These are phyloP conservation scores for Drosophila eohydei DNA, from an alignment of 2,888 invertebrate genomes.

Conservation along the genomic window DNA sequence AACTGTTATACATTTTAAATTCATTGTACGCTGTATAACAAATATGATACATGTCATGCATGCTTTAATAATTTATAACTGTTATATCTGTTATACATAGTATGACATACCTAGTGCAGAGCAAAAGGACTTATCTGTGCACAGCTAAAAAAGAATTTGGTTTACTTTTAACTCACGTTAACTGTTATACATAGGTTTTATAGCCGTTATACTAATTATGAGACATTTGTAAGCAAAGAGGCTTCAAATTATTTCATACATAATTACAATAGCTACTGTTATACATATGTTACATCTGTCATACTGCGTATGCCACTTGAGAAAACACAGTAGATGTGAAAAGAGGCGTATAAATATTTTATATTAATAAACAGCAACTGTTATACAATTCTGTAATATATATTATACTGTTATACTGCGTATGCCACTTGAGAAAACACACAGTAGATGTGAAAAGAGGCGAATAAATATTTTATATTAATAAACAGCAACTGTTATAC, in stretches of 20 bases:
- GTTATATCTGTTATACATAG: neutral
- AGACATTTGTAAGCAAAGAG: neutral
- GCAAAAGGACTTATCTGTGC: neutral
- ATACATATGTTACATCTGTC: slow-evolving; percentile 9
- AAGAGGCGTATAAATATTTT: neutral
- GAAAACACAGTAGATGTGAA: neutral
- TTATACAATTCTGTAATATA: too few relatives aligned
- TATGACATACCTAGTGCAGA: neutral
- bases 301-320: neutral
- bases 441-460: neutral
- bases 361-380: neutral
- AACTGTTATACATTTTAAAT: neutral
- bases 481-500: neutral
- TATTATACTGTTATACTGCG: neutral
- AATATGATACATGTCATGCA: neutral
- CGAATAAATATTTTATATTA: neutral
- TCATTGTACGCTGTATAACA: neutral
- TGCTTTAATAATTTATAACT: neutral
- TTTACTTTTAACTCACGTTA: too few relatives aligned
- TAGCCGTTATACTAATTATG: neutral
- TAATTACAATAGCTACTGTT: slow-evolving; percentile 1
- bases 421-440: neutral
- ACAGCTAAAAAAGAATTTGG: too few relatives aligned
- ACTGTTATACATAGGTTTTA: neutral
- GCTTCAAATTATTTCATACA: too few relatives aligned